Evolutionary conservation across 2,888 invertebrate genomes (phyloP).

Genomic region (Steromphala cineraria): DNA sequence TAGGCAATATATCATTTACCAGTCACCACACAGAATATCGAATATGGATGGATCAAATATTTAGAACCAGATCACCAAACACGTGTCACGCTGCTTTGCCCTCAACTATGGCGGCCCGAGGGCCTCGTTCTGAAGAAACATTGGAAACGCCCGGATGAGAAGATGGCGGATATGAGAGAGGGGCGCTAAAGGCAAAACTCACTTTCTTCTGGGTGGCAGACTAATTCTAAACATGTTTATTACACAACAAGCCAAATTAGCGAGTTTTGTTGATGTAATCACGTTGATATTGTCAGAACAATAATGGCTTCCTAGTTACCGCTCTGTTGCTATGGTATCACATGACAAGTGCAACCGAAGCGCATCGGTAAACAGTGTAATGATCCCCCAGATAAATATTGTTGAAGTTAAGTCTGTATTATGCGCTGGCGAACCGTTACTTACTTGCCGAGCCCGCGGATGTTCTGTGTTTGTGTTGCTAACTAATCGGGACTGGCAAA

Average conservation of each 20-base stretch:
- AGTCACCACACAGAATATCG: too few relatives aligned
- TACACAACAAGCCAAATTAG: background rate
- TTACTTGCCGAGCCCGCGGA: background rate
- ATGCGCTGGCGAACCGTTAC: background rate
- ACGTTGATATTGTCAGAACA: background rate
- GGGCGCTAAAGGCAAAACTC: background rate
- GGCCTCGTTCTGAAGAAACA: background rate
- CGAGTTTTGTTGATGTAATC: background rate
- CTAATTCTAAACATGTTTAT: background rate
- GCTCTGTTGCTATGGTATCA: conserved; percentile 7
- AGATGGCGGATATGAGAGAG: background rate
- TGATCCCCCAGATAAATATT: background rate
- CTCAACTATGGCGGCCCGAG: too few relatives aligned
- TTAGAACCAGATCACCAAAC: background rate
- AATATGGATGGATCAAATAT: background rate
- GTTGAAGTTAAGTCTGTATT: conserved; percentile 3
- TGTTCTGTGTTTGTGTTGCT: background rate
- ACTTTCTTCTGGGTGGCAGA: background rate
- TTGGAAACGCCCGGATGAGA: background rate
- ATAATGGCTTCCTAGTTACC: background rate
- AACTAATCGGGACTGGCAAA: background rate
- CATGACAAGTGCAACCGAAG: background rate
- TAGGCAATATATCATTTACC: too few relatives aligned
- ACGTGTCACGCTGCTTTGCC: background rate
- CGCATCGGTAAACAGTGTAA: background rate